Base-by-base conservation (phyloP, 2,113 vertebrate genomes). In the Hydropotes inermis region DNA sequence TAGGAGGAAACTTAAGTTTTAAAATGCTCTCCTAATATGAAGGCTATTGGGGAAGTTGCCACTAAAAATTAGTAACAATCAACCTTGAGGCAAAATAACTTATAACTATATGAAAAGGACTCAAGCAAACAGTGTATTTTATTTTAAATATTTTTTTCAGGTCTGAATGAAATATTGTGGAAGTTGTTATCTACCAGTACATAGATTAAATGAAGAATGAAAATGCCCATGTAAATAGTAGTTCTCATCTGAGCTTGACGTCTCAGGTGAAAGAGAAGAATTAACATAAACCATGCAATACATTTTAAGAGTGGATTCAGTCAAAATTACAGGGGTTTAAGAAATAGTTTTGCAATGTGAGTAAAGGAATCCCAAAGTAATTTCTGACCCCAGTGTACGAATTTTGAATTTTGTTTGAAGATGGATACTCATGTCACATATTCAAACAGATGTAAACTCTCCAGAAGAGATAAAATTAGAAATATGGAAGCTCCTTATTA, bases 371-470 rank as follows among this genome's bases (percentile, higher is more conserved):
- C 47, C 14, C 36, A 39, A 89, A 78, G 7, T n/a, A 85, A 54
- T 87, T 90, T 94, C 85, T 67, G 30, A 64, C 14, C 52, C 8
- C 30, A 36, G 7, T 78, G 36, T 58, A 85, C 14, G 8, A 90
- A 95, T 33, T 85, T 21, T 64, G 19, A 55, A 60, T 88, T 79
- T 64, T 74, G 58, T 87, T 90, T 93, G 21, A 89, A 91, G 27
- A 89, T 39, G 5, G 9, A 92, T 89, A 79, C 47, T 23, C 14
- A 14, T 52, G 52, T 79, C 36, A 87, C 33, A 76, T 12, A 91
- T 74, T 81, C 87, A 96, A 96, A 89, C 3, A 84, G 33, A 83
- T 83, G 61, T 45, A 94, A 92, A 94, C 9, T 61, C 11, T 94
- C 17, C 55, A 93, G 76, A 89, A 95, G 23, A 94, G 78, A 60